phyloP scores from a whole-genome alignment of 1,140 invertebrate genomes.

The Lordiphosa mommai region DNA sequence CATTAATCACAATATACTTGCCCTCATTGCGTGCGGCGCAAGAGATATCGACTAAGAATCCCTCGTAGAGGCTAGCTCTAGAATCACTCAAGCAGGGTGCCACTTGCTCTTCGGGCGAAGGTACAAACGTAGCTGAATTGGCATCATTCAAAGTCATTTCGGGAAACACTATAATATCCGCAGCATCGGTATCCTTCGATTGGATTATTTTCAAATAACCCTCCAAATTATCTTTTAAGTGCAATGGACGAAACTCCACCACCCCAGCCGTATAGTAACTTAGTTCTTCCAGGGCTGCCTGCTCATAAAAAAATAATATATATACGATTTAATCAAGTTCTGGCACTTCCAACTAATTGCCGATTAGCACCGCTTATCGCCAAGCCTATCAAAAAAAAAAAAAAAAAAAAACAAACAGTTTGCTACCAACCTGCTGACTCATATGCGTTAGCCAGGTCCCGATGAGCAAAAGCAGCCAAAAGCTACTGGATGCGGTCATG shows the following conservation, averaged over 20 bases:
- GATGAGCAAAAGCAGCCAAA: not conserved
- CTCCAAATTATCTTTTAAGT: constrained; percentile 32
- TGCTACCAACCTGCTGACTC: constrained; percentile 32
- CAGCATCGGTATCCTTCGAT: constrained; percentile 53
- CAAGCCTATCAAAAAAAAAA: no score
- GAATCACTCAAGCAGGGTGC: constrained; percentile 44
- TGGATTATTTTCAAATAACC: constrained; percentile 58
- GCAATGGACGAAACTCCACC: constrained; percentile 78
- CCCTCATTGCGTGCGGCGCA: constrained; percentile 47
- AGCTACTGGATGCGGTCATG: not conserved
- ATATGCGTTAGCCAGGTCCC: not conserved
- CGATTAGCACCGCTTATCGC: constrained; percentile 1
- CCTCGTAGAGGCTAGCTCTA: constrained; percentile 6
- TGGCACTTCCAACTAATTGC: constrained; percentile 8
- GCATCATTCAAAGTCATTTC: constrained; percentile 82
- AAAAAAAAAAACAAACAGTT: no score
- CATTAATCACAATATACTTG: constrained; percentile 86
- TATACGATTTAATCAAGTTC: no score
- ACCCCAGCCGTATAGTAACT: constrained; percentile 81
- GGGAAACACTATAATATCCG: constrained; percentile 91
- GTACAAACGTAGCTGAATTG: constrained; percentile 44
- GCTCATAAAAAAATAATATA: constrained; percentile 48
- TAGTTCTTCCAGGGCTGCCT: constrained; percentile 64
- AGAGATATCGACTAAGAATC: constrained; percentile 54
- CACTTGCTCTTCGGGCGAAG: constrained; percentile 15